Percentiles rank a stretch among this genome's conserved stretches.
phyloP scores from a whole-genome alignment of 2,113 vertebrate species.

The Solenodon paradoxus region DNA sequence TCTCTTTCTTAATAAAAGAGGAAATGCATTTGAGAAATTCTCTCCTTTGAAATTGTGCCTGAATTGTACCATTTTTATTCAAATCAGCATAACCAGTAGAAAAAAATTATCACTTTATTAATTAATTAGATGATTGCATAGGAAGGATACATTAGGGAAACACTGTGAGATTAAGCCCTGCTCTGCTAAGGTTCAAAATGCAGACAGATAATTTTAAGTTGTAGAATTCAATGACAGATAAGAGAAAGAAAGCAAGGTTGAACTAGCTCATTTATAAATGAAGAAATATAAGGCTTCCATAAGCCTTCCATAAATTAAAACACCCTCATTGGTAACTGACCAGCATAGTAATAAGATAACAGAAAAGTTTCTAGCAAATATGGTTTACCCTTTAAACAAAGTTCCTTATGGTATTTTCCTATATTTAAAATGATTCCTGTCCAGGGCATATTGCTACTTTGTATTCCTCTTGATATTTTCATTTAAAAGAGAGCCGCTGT shows the following conservation, averaged over 20 bases:
- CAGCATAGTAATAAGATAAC: constrained; percentile 33
- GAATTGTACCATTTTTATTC: constrained; percentile 34
- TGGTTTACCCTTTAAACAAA: constrained; percentile 60
- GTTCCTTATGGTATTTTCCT: constrained; percentile 71
- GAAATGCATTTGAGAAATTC: constrained; percentile 5
- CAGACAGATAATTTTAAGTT: constrained; percentile 53
- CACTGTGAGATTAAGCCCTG: background rate
- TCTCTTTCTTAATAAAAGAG: background rate
- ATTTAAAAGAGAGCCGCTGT: constrained; percentile 85
- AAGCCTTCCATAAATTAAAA: constrained; percentile 42
- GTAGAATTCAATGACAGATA: constrained; percentile 65
- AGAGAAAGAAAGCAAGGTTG: constrained; percentile 58
- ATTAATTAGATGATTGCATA: constrained; percentile 6
- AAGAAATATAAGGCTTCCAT: background rate
- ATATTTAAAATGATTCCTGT: constrained; percentile 71
- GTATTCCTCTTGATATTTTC: constrained; percentile 85
- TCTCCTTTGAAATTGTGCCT: background rate
- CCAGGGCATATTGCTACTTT: constrained; percentile 74
- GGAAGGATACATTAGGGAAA: background rate
- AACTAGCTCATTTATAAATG: constrained; percentile 47
- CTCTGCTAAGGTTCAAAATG: constrained; percentile 38
- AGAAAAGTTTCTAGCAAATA: constrained; percentile 37
- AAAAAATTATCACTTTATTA: background rate
- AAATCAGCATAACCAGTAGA: constrained; percentile 29
- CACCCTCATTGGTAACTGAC: constrained; percentile 35